Percentiles rank a stretch among this genome's conserved stretches.
Evolutionary conservation across 2,113 vertebrate species (phyloP).

Genomic region (Scalopus aquaticus): DNA sequence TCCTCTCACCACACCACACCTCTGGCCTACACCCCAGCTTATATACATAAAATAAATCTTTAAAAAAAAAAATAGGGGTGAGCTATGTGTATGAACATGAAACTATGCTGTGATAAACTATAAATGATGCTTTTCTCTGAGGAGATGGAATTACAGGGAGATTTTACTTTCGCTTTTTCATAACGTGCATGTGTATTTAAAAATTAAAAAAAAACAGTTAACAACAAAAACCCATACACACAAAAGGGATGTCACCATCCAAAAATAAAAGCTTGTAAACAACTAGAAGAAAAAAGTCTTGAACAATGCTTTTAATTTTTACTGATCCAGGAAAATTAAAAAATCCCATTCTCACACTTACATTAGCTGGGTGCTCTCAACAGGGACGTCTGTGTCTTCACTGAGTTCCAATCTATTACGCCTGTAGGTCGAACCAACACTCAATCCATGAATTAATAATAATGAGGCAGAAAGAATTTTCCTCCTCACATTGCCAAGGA

Average conservation of each 20-base stretch:
- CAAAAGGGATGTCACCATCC: background rate
- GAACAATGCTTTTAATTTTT: constrained; percentile 26
- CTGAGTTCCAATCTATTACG: constrained; percentile 89
- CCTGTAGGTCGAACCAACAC: constrained; percentile 97
- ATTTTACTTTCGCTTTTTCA: background rate
- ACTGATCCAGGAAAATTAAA: constrained; percentile 47
- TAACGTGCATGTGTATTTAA: background rate
- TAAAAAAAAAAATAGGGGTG: background rate
- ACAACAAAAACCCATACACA: too few species aligned
- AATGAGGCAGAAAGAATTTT: constrained; percentile 91
- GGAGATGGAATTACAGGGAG: background rate
- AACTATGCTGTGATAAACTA: background rate
- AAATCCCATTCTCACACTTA: constrained; percentile 55
- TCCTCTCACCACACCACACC: too few species aligned
- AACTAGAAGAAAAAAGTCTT: constrained; percentile 41
- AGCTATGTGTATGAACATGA: background rate
- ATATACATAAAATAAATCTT: too few species aligned
- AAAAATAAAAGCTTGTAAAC: constrained; percentile 31
- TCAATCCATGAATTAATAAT: constrained; percentile 97
- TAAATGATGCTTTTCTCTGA: background rate
- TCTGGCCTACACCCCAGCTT: too few species aligned
- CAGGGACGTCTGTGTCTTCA: constrained; percentile 84
- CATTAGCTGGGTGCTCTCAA: constrained; percentile 89
- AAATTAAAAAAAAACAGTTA: background rate
- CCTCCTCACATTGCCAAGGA: constrained; percentile 91